Base-by-base conservation (phyloP, 2,888 invertebrate genomes). In the Sarcophaga variegata region DNA sequence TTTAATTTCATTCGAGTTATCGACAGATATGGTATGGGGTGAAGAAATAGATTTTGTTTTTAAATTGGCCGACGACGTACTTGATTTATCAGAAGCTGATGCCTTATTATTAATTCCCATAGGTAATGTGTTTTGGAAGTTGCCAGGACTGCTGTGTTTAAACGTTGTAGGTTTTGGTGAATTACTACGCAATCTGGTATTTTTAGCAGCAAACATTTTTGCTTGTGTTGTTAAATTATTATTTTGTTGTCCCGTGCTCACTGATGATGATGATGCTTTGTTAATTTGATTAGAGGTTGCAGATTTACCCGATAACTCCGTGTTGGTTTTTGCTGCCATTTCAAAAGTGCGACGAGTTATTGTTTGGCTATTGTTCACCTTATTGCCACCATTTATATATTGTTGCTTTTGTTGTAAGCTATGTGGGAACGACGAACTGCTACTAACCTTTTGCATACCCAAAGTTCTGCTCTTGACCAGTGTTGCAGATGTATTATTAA, bases 381-480 rank as follows among this genome's bases (percentile, higher is more conserved):
- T 81, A 75, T 81, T 86, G 49, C 83, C 83, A 27, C 87, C 87
- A 72, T 87, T 87, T 20, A 84, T n/a, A 22, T 78, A 59, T 49
- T 81, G 76, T 47, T 54, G 74, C 11, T 71, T 76, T 12, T 60
- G 47, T 20, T 66, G 64, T 4, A n/a, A 60, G 6, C 37, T 77
- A 11, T 66, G 10, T 20, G 22, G n/a, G 54, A 72, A 67, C 20
- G 76, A 14, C 5, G 20, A 54, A 67, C 49, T 76, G 11, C 47
- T 27, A 17, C 22, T 20, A 3, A 62, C 14, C 76, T 54, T 82
- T 8, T 70, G 76, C 17, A 27, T 37, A 5, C 14, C 63, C n/a
- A 78, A n/a, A 25, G 69, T 5, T 62, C 84, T 62, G 66, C 59
- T 87, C 67, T 79, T 88, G 37, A 17, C 8, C 3, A 81, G n/a